A percentile compares a stretch with the other conserved stretches of the same genome.
phyloP scores from a whole-genome alignment of 2,797 vertebrate genomes.

The Alosa sapidissima region DNA sequence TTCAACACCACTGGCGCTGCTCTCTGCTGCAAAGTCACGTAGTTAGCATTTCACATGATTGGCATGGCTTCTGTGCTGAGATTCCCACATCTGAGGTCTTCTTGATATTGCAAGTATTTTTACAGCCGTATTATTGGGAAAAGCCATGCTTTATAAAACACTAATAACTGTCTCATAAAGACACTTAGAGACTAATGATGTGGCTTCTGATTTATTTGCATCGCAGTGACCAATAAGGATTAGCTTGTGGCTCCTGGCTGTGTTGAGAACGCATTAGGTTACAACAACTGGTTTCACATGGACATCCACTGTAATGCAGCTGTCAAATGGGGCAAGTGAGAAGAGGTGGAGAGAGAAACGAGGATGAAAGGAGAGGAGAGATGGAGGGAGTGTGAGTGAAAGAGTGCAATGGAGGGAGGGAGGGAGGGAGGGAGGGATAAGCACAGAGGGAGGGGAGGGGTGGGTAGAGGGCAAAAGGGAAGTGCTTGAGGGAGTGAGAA shows the following conservation, averaged over 20 bases:
- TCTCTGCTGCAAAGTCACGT: background rate
- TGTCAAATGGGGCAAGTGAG: background rate
- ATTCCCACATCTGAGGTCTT: background rate
- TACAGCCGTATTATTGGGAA: background rate
- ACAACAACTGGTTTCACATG: background rate
- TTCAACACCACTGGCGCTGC: background rate
- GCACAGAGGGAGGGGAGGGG: background rate
- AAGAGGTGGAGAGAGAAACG: background rate
- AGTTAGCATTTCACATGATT: background rate
- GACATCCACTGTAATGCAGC: background rate
- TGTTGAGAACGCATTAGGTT: background rate
- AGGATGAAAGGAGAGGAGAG: background rate
- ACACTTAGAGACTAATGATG: background rate
- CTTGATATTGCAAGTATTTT: background rate
- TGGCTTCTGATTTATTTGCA: background rate
- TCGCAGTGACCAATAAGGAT: background rate
- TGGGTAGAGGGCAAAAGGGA: background rate
- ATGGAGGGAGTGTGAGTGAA: background rate
- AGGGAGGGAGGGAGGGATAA: background rate
- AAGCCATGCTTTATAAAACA: conserved; percentile 2
- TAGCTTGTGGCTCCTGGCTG: background rate
- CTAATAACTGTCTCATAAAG: conserved; percentile 13
- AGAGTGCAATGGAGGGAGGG: background rate
- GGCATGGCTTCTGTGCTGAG: background rate
- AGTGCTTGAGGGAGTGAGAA: conserved; percentile 1